phyloP scores from a whole-genome alignment of 2,797 vertebrate genomes.

The Hyperoplus lanceolatus region DNA sequence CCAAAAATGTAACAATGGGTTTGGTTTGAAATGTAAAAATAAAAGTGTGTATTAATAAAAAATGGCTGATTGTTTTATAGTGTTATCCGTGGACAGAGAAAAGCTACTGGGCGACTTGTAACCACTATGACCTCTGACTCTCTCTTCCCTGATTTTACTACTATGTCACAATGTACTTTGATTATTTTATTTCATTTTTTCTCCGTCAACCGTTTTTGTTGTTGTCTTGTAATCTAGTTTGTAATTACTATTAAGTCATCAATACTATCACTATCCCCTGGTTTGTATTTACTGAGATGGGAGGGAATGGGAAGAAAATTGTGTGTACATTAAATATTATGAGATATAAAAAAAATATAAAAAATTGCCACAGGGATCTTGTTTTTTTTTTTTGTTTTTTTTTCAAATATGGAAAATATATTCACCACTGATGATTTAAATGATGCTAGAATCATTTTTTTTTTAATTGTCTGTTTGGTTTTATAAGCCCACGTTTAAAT shows the following conservation, averaged over 20 bases:
- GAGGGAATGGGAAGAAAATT: slow-evolving; percentile 58
- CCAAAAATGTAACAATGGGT: neutral
- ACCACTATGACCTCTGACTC: slow-evolving; percentile 78
- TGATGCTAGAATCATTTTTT: slow-evolving; percentile 35
- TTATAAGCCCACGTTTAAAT: slow-evolving; percentile 28
- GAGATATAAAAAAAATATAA: neutral
- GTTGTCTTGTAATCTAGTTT: slow-evolving; percentile 75
- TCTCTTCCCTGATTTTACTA: slow-evolving; percentile 74
- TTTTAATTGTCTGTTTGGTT: slow-evolving; percentile 40
- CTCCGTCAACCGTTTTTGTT: slow-evolving; percentile 58
- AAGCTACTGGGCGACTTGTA: slow-evolving; percentile 58
- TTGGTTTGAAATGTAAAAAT: neutral
- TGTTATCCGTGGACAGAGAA: slow-evolving; percentile 29
- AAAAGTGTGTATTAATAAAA: neutral
- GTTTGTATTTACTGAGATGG: slow-evolving; percentile 72
- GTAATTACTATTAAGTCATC: slow-evolving; percentile 77
- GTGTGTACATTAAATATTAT: slow-evolving; percentile 81
- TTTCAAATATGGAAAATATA: slow-evolving; percentile 66
- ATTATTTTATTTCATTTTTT: slow-evolving; percentile 17
- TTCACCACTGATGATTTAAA: slow-evolving; percentile 62
- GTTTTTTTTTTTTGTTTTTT: slow-evolving; percentile 41
- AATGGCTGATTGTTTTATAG: neutral
- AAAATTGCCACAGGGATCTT: slow-evolving; percentile 58
- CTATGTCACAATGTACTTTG: slow-evolving; percentile 36
- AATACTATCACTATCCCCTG: slow-evolving; percentile 54